A percentile compares a stretch with the other conserved stretches of the same genome.
These are phyloP conservation scores for Drosophila lacertosa DNA, from an alignment of 1,140 invertebrate genomes.

Conservation along the genomic window DNA sequence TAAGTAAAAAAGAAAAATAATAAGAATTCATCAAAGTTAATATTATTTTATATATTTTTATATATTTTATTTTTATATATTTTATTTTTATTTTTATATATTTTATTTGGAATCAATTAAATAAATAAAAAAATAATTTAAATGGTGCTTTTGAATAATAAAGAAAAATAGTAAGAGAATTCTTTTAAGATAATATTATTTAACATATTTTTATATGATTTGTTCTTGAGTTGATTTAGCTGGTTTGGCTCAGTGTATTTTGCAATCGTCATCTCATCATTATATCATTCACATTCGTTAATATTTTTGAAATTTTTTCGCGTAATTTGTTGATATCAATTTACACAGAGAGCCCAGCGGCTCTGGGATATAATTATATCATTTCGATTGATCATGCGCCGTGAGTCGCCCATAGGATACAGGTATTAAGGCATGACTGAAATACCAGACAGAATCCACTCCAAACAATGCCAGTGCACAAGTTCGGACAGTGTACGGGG, in stretches of 20 bases:
- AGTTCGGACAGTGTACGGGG: slow-evolving; percentile 52
- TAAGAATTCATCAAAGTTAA: no score
- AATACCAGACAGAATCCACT: slow-evolving; percentile 48
- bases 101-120: no score
- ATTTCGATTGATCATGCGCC: slow-evolving; percentile 79
- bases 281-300: slow-evolving; percentile 81
- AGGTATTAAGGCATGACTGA: slow-evolving; percentile 52
- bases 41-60: not conserved
- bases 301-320: slow-evolving; percentile 82
- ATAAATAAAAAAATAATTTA: no score
- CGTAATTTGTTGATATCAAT: slow-evolving; percentile 83
- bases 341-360: slow-evolving; percentile 65
- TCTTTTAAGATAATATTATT: no score
- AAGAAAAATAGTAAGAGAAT: no score
- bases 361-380: slow-evolving; percentile 73
- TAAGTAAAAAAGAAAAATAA: no score
- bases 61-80: not conserved
- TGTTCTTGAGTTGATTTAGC: not conserved
- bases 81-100: not conserved
- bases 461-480: no score
- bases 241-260: slow-evolving; percentile 41
- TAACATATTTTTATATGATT: not conserved
- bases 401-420: slow-evolving; percentile 28
- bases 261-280: slow-evolving; percentile 67
- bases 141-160: no score